Base-by-base conservation (phyloP, 2,113 vertebrate species). In the Poicephalus meyeri region DNA sequence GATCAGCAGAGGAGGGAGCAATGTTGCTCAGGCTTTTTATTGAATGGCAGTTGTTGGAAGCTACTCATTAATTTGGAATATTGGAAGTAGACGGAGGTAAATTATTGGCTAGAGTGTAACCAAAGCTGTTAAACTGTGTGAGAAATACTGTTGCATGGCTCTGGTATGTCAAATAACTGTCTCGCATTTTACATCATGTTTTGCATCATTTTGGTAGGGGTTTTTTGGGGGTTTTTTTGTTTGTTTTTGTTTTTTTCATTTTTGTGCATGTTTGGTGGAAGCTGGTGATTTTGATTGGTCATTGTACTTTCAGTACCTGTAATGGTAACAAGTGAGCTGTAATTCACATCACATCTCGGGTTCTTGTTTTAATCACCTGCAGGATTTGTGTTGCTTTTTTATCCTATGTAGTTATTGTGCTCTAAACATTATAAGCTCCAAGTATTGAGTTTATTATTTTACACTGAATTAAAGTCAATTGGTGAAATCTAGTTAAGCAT, bases 251-350 rank as follows among this genome's bases (percentile, higher is more conserved):
- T 85, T 31, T 13, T 65, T 80, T 80, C 3, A 1, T 35, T 85
- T 74, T 47, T 68, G 20, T n/a, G 23, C 25, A 14, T 12, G 49
- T 55, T 61, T 85, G 25, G 16, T 86, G 23, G 61, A 88, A 87
- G 46, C 60, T 91, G n/a, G 55, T 89, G 85, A 78, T 93, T 94
- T 86, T 85, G 37, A 49, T 89, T 71, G 91, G 46, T 79, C 24
- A 10, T 42, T 44, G 50, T 58, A 17, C n/a, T 87, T 76, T 83
- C 52, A 46, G 13, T 85, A 58, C 50, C 8, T 63, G 1, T 53
- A 41, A 66, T 25, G 50, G 78, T 87, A 74, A 82, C 2, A 2
- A 69, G 18, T n/a, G 41, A 79, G 28, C 69, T 84, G 25, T 72
- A 83, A 77, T 83, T 85, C 31, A 46, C 25, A 64, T 44, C 28